Base-by-base conservation (phyloP, 1,140 invertebrate genomes). In the Oryctes rhinoceros region DNA sequence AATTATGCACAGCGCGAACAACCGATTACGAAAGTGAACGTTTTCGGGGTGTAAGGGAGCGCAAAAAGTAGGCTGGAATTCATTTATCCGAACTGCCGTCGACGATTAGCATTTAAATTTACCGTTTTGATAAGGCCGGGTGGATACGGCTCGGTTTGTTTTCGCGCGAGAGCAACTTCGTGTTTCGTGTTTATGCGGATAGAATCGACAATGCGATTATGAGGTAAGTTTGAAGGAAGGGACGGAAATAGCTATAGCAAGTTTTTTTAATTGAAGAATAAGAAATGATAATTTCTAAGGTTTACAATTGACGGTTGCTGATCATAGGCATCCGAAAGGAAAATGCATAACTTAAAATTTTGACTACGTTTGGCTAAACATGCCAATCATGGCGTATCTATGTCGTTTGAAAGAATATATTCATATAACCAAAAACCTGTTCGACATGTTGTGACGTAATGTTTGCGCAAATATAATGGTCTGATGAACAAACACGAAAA, bases 151-250 rank as follows among this genome's bases (percentile, higher is more conserved):
- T 18, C 15, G 15, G 15, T 59, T n/a, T 59, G 15, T 59, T 59
- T 59, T 18, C n/a, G 53, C 15, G 6, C 2, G 53, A 4, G 15
- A 30, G 24, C 24, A 30, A 30, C 24, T 59, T 59, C 53, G 15
- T 59, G 53, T 59, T 59, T 59, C n/a, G 18, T 2, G 5, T 18
- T 59, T 59, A 53, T 53, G n/a, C 49, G 18, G 15, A 59, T 7
- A 59, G 53, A n/a, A n/a, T n/a, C 53, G 53, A 59, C 53, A 59
- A 59, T 59, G 18, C 15, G 18, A 59, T 59, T 59, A 59, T 59
- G 15, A 59, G 18, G 53, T 59, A 59, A 18, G 13, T 59, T 44
- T 44, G 1, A 44, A 44, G 39, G 9, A 4, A 53, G 6, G 13
- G 49, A 53, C n/a, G 49, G n/a, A 44, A 44, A 7, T 44, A 44